These are phyloP conservation scores for Venustaconcha ellipsiformis DNA, from an alignment of 1,140 invertebrate species.

Conservation along the genomic window DNA sequence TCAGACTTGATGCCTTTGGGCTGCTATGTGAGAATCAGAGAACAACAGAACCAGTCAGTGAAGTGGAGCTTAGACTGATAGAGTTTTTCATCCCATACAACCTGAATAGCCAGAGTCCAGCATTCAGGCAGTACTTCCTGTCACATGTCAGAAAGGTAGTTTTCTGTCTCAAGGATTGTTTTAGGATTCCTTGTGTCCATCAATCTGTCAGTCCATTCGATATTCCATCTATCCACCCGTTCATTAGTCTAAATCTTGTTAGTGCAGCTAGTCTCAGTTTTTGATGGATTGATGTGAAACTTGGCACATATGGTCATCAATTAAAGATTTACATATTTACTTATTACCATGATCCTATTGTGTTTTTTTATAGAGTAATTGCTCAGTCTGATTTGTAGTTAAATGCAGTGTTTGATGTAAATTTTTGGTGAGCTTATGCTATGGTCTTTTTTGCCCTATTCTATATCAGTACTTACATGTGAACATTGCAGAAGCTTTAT, in stretches of 20 bases:
- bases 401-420: background rate
- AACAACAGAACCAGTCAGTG: constrained; percentile 77
- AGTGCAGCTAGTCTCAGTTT: too few relatives aligned
- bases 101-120: constrained; percentile 78
- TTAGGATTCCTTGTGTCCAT: background rate
- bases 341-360: background rate
- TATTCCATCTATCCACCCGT: background rate
- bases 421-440: background rate
- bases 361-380: background rate
- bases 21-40: constrained; percentile 82
- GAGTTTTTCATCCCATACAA: constrained; percentile 79
- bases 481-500: too few relatives aligned
- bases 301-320: too few relatives aligned
- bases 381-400: too few relatives aligned
- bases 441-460: too few relatives aligned
- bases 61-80: constrained; percentile 78
- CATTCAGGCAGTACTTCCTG: constrained; percentile 70
- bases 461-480: too few relatives aligned
- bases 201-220: too few relatives aligned
- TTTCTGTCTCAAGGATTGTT: background rate
- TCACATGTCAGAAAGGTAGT: constrained; percentile 70
- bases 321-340: background rate
- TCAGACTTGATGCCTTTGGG: constrained; percentile 74
- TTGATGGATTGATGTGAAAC: too few relatives aligned
- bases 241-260: background rate